Percentiles rank a stretch among this genome's conserved stretches.
Evolutionary conservation across 2,888 invertebrate genomes (phyloP).

Genomic region (Drosophila nr. perissopoda): DNA sequence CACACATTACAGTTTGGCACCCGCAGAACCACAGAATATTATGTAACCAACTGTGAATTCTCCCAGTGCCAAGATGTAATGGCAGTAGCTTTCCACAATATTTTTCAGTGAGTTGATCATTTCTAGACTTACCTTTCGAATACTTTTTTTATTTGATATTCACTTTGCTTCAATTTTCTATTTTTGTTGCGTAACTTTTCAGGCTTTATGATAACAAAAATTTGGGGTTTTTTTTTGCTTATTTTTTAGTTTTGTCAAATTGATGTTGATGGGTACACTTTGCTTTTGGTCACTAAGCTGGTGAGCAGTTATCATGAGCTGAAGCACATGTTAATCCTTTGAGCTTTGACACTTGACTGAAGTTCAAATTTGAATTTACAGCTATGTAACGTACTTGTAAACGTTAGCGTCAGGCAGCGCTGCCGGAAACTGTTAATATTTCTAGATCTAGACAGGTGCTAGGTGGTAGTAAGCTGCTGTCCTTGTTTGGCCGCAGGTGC

Average conservation of each 20-base stretch:
- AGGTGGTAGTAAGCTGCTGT: slow-evolving; percentile 55
- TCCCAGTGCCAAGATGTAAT: slow-evolving; percentile 85
- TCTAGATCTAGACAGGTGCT: slow-evolving; percentile 74
- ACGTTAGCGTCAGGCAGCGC: slow-evolving; percentile 40
- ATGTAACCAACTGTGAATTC: slow-evolving; percentile 85
- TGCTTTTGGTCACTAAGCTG: slow-evolving; percentile 4
- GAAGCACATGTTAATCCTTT: slow-evolving; percentile 84
- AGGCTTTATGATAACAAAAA: not conserved
- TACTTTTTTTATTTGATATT: not conserved
- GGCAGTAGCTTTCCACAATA: slow-evolving; percentile 34
- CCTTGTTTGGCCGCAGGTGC: slow-evolving; percentile 63
- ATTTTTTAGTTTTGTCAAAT: not conserved
- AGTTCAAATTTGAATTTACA: slow-evolving; percentile 81
- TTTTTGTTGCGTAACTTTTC: not conserved
- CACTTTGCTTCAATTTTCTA: not conserved
- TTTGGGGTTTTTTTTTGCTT: not conserved
- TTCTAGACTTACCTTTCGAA: slow-evolving; percentile 14
- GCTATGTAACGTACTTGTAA: slow-evolving; percentile 68
- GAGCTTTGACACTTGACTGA: slow-evolving; percentile 84
- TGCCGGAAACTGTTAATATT: slow-evolving; percentile 71
- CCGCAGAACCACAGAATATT: slow-evolving; percentile 85
- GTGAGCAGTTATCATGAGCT: slow-evolving; percentile 42
- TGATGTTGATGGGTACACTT: slow-evolving; percentile 15
- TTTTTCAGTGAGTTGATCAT: slow-evolving; percentile 2
- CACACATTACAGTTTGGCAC: slow-evolving; percentile 84